Evolutionary conservation across 2,113 vertebrate genomes (phyloP).

Genomic region (Neofelis nebulosa): DNA sequence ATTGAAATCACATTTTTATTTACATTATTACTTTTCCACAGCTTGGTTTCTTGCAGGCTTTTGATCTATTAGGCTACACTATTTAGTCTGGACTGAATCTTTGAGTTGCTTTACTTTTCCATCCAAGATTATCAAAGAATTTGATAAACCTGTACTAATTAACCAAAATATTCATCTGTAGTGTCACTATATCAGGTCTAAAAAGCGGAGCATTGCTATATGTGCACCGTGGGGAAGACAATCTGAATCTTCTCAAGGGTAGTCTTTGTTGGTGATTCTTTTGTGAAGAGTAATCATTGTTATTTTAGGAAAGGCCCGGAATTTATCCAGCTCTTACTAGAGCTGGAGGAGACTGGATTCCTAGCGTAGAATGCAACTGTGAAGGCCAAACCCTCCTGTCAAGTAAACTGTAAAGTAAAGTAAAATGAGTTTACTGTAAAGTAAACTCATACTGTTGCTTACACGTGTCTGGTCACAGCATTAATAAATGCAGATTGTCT

Average conservation of each 20-base stretch:
- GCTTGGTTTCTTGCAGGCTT: conserved; percentile 30
- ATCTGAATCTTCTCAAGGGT: neutral
- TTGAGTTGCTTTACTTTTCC: conserved; percentile 39
- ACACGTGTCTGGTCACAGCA: neutral
- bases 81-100: neutral
- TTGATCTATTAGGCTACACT: neutral
- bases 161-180: neutral
- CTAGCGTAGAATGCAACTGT: neutral
- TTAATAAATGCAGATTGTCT: neutral
- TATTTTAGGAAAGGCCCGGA: conserved; percentile 24
- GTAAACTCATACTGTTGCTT: neutral
- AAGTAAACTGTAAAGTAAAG: too few species aligned
- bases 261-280: neutral
- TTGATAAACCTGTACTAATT: conserved; percentile 14
- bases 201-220: neutral
- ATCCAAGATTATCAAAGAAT: conserved; percentile 25
- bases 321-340: neutral
- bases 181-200: neutral
- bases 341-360: neutral
- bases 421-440: neutral
- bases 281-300: neutral
- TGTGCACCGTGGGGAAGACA: neutral
- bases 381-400: neutral
- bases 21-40: conserved; percentile 63
- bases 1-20: conserved; percentile 65